These are phyloP conservation scores for Nudaria mundana DNA, from an alignment of 2,888 invertebrate genomes.

Conservation along the genomic window DNA sequence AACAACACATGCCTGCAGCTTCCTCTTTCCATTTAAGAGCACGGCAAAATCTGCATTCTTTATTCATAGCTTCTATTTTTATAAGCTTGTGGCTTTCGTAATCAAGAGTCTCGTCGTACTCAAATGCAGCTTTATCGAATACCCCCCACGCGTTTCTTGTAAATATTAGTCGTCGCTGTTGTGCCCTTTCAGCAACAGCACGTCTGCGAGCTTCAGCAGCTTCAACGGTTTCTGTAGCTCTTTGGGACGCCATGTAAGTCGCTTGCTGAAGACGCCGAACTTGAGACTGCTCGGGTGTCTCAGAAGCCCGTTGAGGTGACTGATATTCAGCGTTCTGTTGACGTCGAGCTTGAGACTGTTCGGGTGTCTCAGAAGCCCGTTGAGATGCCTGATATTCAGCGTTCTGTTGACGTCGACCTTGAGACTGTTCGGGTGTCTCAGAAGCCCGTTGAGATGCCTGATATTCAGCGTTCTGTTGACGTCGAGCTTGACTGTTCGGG, in stretches of 20 bases:
- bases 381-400: no score
- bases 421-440: no score
- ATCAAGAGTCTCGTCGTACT: constrained; percentile 6
- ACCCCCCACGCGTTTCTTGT: constrained; percentile 2
- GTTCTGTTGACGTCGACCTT: no score
- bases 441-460: no score
- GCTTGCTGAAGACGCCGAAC: background rate
- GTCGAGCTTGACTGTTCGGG: no score
- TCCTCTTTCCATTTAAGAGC: constrained; percentile 20
- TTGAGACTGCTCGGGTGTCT: background rate
- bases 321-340: background rate
- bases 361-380: background rate
- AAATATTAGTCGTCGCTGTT: background rate
- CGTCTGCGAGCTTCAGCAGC: background rate
- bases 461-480: no score
- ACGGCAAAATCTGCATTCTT: constrained; percentile 13
- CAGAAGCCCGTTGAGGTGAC: background rate
- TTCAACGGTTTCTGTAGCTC: background rate
- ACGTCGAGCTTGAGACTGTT: background rate
- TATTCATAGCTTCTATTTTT: constrained; percentile 5
- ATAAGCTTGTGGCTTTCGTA: constrained; percentile 2
- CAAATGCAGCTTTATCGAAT: constrained; percentile 6
- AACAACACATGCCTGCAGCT: constrained; percentile 24
- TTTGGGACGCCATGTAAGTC: background rate
- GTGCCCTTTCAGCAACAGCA: background rate